phyloP scores from a whole-genome alignment of 1,140 invertebrate genomes.

The Trichomalopsis sarcophagae region DNA sequence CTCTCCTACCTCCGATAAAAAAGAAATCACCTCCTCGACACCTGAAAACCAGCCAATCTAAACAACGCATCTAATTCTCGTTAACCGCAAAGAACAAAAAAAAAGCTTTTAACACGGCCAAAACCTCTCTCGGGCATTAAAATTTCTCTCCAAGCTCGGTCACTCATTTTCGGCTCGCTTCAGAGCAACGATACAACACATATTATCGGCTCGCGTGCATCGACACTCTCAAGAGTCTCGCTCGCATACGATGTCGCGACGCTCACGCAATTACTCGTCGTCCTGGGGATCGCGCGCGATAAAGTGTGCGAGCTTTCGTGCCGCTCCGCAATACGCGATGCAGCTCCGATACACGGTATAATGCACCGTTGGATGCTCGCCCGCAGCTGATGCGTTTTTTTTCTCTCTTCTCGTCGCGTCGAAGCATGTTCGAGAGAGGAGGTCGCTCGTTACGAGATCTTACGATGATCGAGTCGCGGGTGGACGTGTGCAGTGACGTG shows the following conservation, averaged over 20 bases:
- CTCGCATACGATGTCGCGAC: background rate
- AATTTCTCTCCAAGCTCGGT: background rate
- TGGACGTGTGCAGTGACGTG: background rate
- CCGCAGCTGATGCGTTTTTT: background rate
- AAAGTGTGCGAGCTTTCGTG: conserved; percentile 18
- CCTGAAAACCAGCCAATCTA: background rate
- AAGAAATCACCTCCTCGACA: background rate
- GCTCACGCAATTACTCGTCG: conserved; percentile 23
- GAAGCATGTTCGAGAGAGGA: background rate
- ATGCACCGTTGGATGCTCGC: conserved; percentile 14
- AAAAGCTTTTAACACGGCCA: background rate
- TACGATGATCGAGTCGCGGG: background rate
- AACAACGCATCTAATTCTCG: background rate
- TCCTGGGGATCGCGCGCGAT: background rate
- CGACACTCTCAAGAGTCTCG: background rate
- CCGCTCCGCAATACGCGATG: background rate
- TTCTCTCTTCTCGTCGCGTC: background rate
- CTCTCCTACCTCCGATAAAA: background rate
- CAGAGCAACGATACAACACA: background rate
- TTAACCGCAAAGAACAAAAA: background rate
- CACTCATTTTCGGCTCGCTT: background rate
- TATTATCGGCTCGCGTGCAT: conserved; percentile 16
- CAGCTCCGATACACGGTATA: background rate
- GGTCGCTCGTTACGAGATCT: conserved; percentile 18
- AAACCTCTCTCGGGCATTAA: background rate